phyloP scores from a whole-genome alignment of 2,888 invertebrate genomes.

The Andricus quercusramuli region DNA sequence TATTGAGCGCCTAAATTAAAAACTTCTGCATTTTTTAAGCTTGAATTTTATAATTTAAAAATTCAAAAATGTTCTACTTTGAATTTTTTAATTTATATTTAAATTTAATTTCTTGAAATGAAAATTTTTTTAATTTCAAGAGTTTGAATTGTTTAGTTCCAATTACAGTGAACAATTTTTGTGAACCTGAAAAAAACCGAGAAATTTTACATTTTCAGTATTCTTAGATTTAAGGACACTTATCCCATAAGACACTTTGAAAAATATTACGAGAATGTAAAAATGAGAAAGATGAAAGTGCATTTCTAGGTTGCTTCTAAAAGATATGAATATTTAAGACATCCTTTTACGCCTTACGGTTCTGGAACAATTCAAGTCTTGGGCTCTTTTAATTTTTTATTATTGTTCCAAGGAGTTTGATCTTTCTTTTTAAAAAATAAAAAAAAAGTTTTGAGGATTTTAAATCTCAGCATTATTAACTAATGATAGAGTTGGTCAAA shows the following conservation, averaged over 20 bases:
- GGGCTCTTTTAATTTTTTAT: slow-evolving; percentile 13
- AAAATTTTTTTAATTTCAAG: no score
- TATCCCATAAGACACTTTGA: background rate
- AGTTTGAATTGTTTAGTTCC: no score
- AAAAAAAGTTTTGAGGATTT: background rate
- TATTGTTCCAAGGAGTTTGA: background rate
- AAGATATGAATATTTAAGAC: slow-evolving; percentile 32
- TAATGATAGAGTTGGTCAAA: no score
- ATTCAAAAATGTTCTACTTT: no score
- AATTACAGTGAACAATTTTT: no score
- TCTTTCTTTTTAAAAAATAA: background rate
- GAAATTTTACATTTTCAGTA: background rate
- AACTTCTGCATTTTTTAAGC: no score
- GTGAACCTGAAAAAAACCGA: no score
- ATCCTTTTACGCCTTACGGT: slow-evolving; percentile 1
- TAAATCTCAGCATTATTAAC: background rate
- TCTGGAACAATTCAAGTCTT: slow-evolving; percentile 3
- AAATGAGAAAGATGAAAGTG: slow-evolving; percentile 2
- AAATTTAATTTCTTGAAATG: no score
- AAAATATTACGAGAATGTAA: background rate
- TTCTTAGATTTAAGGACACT: background rate
- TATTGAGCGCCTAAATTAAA: no score
- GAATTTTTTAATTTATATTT: no score
- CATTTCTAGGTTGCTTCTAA: slow-evolving; percentile 16
- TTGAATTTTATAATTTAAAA: no score